phyloP scores from a whole-genome alignment of 2,113 vertebrate species.

The Oriolus oriolus region DNA sequence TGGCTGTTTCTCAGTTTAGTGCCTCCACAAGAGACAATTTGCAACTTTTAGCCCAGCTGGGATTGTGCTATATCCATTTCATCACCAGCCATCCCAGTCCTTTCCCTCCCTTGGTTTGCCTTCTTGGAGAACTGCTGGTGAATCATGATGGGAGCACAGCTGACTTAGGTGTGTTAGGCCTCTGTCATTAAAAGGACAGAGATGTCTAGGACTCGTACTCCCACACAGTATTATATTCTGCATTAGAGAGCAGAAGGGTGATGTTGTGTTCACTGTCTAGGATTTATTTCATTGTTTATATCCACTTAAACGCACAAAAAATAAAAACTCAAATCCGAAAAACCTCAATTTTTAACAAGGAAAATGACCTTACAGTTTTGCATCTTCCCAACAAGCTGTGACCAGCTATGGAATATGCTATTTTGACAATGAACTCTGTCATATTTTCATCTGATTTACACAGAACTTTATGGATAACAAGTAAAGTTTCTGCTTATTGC shows the following conservation, averaged over 20 bases:
- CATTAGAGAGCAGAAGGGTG: background rate
- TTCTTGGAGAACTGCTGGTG: background rate
- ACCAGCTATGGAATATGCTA: background rate
- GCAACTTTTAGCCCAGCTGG: background rate
- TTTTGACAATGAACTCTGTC: background rate
- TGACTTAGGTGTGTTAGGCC: background rate
- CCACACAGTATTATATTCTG: background rate
- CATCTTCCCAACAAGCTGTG: background rate
- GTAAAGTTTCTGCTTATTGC: background rate
- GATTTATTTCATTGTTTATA: background rate
- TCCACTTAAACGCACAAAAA: background rate
- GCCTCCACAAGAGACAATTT: background rate
- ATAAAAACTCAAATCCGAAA: background rate
- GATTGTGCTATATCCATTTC: background rate
- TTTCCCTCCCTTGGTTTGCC: background rate
- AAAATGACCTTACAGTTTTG: background rate
- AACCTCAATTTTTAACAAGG: background rate
- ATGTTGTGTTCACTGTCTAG: background rate
- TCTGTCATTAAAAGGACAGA: background rate
- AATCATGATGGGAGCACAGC: background rate
- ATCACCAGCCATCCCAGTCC: background rate
- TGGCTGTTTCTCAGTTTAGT: background rate
- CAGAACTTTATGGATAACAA: background rate
- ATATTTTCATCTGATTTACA: constrained; percentile 11
- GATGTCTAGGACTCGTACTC: background rate